Percentiles rank a stretch among this genome's conserved stretches.
Conservation (phyloP, 2,113 vertebrate species). For the Myotis yumanensis region DNA sequence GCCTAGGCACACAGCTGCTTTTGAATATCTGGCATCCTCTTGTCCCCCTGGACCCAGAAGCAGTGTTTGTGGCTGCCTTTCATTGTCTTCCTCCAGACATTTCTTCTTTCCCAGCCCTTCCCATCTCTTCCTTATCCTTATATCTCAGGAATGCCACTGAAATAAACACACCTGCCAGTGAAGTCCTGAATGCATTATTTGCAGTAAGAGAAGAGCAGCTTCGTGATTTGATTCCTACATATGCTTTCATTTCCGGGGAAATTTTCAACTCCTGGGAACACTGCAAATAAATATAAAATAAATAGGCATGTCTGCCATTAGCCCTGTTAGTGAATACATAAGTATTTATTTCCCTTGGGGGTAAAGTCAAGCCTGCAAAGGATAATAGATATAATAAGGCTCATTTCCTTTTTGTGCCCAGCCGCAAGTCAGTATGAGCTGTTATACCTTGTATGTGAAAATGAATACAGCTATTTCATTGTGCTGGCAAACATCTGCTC, state of each 20-base stretch:
- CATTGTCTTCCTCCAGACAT: not conserved
- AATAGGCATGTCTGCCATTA: conserved; percentile 28
- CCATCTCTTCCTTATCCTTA: not conserved
- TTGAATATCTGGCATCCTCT: not conserved
- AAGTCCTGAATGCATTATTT: not conserved
- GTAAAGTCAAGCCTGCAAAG: conserved; percentile 18
- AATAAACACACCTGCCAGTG: conserved; percentile 4
- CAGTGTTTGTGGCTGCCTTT: not conserved
- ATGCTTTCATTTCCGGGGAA: conserved; percentile 11
- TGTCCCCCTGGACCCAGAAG: not conserved
- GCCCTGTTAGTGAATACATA: not conserved
- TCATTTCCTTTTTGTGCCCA: conserved; percentile 42
- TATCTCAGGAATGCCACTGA: not conserved
- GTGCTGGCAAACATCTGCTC: conserved; percentile 33
- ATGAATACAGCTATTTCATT: not conserved
- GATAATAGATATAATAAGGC: conserved; percentile 25
- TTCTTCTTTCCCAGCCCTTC: not conserved
- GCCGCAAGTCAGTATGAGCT: not conserved
- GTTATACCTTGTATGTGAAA: not conserved
- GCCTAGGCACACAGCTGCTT: not conserved
- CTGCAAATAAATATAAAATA: conserved; percentile 53
- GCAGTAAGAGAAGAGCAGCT: conserved; percentile 20
- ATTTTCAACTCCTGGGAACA: conserved; percentile 21
- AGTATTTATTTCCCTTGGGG: conserved; percentile 26
- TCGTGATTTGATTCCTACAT: not conserved